These are phyloP conservation scores for Chrysopa pallens DNA, from an alignment of 1,140 invertebrate genomes.

Conservation along the genomic window DNA sequence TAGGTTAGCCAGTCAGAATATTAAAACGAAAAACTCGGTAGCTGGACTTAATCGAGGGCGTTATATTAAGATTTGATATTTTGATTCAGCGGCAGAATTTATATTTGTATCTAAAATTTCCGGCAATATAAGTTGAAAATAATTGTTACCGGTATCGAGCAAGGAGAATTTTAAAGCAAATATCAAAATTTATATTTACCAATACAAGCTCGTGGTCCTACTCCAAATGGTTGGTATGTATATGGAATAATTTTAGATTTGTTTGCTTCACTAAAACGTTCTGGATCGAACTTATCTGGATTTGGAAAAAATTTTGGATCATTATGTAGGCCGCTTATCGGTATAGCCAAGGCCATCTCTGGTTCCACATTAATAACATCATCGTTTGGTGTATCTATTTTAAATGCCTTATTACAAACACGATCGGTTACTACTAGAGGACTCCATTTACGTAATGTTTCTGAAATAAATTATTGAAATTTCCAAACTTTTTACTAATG, in stretches of 20 bases:
- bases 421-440: constrained; percentile 18
- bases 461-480: constrained; percentile 7
- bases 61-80: no score
- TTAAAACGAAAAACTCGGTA: no score
- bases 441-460: constrained; percentile 25
- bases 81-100: no score
- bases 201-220: not conserved
- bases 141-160: no score
- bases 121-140: no score
- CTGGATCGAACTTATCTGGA: constrained; percentile 23
- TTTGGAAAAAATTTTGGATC: constrained; percentile 19
- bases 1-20: no score
- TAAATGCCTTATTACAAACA: constrained; percentile 13
- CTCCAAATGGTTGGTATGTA: constrained; percentile 26
- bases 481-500: no score
- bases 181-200: not conserved
- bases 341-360: constrained; percentile 11
- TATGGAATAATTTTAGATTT: constrained; percentile 12
- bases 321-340: constrained; percentile 26
- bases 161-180: no score
- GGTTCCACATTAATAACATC: constrained; percentile 13
- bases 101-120: no score
- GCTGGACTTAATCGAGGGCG: no score
- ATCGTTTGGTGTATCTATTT: constrained; percentile 6
- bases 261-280: constrained; percentile 17